A percentile compares a stretch with the other conserved stretches of the same genome.
phyloP scores from a whole-genome alignment of 2,888 invertebrate species.

The Trichopoda pennipes region DNA sequence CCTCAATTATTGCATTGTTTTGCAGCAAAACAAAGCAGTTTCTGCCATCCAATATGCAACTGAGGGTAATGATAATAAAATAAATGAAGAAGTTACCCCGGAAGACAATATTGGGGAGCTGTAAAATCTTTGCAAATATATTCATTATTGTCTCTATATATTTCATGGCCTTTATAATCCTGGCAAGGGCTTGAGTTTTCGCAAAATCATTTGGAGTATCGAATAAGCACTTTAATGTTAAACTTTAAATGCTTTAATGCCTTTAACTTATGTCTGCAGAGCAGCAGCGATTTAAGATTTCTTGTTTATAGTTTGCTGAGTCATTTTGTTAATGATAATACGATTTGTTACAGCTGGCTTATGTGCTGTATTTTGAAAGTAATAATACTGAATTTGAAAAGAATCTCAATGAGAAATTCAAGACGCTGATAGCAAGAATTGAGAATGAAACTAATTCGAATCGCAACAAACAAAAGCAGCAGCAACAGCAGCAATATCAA shows the following conservation, averaged over 20 bases:
- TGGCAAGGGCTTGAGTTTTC: slow-evolving; percentile 77
- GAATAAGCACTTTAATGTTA: slow-evolving; percentile 80
- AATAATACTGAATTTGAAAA: slow-evolving; percentile 79
- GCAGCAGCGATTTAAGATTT: slow-evolving; percentile 79
- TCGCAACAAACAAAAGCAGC: slow-evolving; percentile 70
- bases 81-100: slow-evolving; percentile 50
- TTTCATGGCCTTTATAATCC: slow-evolving; percentile 81
- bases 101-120: slow-evolving; percentile 61
- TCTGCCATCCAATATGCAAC: slow-evolving; percentile 22
- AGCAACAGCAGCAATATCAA: slow-evolving; percentile 39
- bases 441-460: slow-evolving; percentile 52
- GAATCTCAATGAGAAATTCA: slow-evolving; percentile 79
- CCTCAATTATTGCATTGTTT: slow-evolving; percentile 37
- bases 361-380: slow-evolving; percentile 80
- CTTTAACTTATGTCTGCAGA: slow-evolving; percentile 78
- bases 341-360: slow-evolving; percentile 79
- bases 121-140: slow-evolving; percentile 75
- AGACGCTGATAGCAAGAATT: slow-evolving; percentile 73
- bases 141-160: slow-evolving; percentile 81
- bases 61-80: not conserved
- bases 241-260: slow-evolving; percentile 81
- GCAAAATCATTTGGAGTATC: slow-evolving; percentile 78
- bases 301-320: slow-evolving; percentile 80
- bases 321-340: slow-evolving; percentile 78
- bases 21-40: slow-evolving; percentile 28